phyloP scores from a whole-genome alignment of 2,113 vertebrate species.

The Phrynosoma platyrhinos region DNA sequence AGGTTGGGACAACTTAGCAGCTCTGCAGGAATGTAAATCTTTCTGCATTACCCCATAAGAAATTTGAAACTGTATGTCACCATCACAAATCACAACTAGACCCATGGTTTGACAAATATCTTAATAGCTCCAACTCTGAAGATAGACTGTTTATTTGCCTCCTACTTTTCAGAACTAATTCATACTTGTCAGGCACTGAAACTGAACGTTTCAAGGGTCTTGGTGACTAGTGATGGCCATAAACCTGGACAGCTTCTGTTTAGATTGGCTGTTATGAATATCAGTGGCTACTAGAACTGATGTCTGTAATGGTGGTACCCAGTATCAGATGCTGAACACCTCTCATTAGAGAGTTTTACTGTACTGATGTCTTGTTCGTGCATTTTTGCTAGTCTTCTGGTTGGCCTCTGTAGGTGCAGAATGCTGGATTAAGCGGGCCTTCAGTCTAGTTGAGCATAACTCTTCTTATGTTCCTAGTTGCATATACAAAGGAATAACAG shows the following conservation, averaged over 20 bases:
- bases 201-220: neutral
- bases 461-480: neutral
- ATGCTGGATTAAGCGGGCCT: neutral
- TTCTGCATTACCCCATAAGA: neutral
- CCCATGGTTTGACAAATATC: neutral
- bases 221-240: neutral
- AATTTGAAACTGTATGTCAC: neutral
- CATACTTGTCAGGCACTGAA: neutral
- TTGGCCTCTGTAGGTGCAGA: too few species aligned
- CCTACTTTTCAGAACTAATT: neutral
- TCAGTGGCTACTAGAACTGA: neutral
- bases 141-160: too few species aligned
- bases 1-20: neutral
- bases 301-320: too few species aligned
- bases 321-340: neutral
- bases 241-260: neutral
- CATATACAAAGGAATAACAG: too few species aligned
- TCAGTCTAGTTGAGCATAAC: neutral
- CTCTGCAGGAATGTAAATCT: neutral
- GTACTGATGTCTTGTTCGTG: neutral
- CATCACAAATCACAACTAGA: neutral
- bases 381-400: neutral
- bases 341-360: neutral
- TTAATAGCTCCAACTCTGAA: neutral
- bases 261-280: neutral